Base-by-base conservation (phyloP, 2,888 invertebrate species). In the Junonia oenone region DNA sequence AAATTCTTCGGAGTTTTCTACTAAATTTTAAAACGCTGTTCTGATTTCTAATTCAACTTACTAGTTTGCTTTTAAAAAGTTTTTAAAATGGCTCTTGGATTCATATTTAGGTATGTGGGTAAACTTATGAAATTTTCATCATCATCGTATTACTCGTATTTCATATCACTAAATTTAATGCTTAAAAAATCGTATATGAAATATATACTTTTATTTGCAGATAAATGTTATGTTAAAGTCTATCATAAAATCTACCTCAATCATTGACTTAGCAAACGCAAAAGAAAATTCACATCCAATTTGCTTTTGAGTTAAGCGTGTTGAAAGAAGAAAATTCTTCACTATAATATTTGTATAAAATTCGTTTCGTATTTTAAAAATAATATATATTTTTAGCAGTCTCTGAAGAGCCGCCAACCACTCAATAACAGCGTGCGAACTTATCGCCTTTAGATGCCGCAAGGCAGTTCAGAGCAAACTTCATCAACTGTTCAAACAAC, bases 401-500 rank as follows among this genome's bases (percentile, higher is more conserved):
- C 9, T 17, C 15, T 17, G 38, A 4, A 19, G 19, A 6, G 9
- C 15, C 19, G 15, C 14, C n/a, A 40, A 40, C 17, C 48, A 38
- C 40, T 48, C 53, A 48, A 48, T 54, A 54, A 40, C 53, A 43
- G 47, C 31, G 53, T 54, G 45, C 33, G 55, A 48, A 55, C 48
- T 58, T 59, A 59, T 46, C 56, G 58, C 47, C 49, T 46, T 49
- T 58, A 37, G 38, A 52, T 48, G 40, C 38, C 40, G 40, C 33
- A 46, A 56, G 46, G 48, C 53, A 52, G 43, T 48, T 56, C 33
- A n/a, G n/a, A 56, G 40, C 56, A 53, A 55, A 61, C 52, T 58
- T 58, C 55, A 56, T 56, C 53, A 61, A 54, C 52, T 47, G 55
- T 61, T 58, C 56, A 59, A 61, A 61, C 56, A 56, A 31, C 37